These are phyloP conservation scores for Fukomys damarensis DNA, from an alignment of 2,113 vertebrate genomes.

Conservation along the genomic window DNA sequence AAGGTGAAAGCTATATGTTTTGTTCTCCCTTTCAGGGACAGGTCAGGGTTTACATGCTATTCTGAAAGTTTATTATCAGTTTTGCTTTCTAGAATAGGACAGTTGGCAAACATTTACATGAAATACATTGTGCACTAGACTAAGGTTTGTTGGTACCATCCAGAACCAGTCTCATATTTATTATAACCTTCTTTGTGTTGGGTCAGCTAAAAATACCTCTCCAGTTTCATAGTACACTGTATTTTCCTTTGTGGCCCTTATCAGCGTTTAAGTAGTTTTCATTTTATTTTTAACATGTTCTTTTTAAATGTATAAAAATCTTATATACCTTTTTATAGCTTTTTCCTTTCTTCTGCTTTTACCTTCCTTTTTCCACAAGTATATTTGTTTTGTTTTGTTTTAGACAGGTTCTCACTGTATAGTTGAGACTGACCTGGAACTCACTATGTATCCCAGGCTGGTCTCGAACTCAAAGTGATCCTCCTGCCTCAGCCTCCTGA, in stretches of 20 bases:
- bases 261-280: neutral
- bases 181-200: neutral
- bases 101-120: neutral
- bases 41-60: neutral
- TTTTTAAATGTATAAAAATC: neutral
- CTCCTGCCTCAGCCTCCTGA: too few relatives aligned
- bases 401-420: too few relatives aligned
- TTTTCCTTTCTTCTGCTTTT: neutral
- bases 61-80: neutral
- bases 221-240: neutral
- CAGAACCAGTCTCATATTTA: neutral
- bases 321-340: neutral
- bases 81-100: neutral
- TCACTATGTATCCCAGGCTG: too few relatives aligned
- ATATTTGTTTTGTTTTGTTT: too few relatives aligned
- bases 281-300: neutral
- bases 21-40: neutral
- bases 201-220: neutral
- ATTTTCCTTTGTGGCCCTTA: neutral
- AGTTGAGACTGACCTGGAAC: too few relatives aligned
- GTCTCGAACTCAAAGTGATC: too few relatives aligned
- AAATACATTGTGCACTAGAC: neutral
- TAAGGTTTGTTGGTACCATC: neutral
- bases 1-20: neutral
- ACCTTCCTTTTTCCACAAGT: neutral